Conservation (phyloP, 2,113 vertebrate species). For the Brachypodius melanocephalos region DNA sequence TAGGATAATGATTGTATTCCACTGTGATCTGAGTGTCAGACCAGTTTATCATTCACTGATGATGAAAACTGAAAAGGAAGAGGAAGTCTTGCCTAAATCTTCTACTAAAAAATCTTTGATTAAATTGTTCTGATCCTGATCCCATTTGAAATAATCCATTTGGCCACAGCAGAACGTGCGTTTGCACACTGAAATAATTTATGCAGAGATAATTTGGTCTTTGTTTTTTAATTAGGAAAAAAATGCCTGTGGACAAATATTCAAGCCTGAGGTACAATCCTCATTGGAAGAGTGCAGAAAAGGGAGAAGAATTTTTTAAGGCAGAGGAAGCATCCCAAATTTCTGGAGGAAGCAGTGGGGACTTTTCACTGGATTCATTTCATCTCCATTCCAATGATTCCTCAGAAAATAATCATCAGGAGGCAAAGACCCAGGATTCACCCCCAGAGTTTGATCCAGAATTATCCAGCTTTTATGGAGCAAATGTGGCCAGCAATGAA, state of each 20-base stretch:
- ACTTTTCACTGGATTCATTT: background rate
- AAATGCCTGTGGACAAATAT: conserved; percentile 59
- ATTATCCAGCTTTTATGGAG: background rate
- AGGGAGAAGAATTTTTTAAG: background rate
- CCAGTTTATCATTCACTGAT: background rate
- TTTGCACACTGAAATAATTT: background rate
- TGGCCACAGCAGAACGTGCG: background rate
- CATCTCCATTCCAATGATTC: conserved; percentile 22
- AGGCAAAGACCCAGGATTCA: background rate
- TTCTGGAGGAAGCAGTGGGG: background rate
- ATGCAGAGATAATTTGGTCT: background rate
- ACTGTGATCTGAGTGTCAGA: background rate
- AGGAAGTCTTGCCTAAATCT: background rate
- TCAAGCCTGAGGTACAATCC: conserved; percentile 76
- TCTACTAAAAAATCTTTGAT: background rate
- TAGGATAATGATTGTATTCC: background rate
- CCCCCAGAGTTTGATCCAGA: background rate
- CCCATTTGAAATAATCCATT: background rate
- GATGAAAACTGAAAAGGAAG: background rate
- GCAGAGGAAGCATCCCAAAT: background rate
- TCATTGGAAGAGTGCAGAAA: conserved; percentile 74
- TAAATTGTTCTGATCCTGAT: background rate
- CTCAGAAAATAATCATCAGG: background rate
- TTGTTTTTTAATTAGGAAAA: conserved; percentile 20
- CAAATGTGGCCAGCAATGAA: background rate